A percentile compares a stretch with the other conserved stretches of the same genome.
Conservation (phyloP, 1,140 invertebrate species). For the Trachymyrmex cornetzi region DNA sequence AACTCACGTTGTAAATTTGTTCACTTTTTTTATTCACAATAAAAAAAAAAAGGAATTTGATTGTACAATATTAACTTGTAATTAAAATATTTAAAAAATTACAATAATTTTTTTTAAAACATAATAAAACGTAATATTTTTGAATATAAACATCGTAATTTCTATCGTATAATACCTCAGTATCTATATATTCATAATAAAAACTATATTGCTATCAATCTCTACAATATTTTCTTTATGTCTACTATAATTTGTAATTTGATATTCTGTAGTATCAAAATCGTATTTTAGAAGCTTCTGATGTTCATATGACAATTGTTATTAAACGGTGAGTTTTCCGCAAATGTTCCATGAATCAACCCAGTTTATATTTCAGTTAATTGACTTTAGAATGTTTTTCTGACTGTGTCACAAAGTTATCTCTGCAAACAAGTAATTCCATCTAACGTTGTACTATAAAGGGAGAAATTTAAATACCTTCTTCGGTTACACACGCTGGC, state of each 20-base stretch:
- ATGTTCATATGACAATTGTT: conserved; percentile 4
- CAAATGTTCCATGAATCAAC: not conserved
- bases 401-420: conserved; percentile 2
- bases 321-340: not conserved
- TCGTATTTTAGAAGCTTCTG: not conserved
- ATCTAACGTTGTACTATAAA: conserved; percentile 40
- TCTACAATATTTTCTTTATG: too few relatives aligned
- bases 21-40: not conserved
- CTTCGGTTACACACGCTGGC: conserved; percentile 51
- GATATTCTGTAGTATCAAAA: not conserved
- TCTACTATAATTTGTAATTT: not conserved
- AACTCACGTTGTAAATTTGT: not conserved
- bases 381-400: not conserved
- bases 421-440: conserved; percentile 19
- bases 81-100: not conserved
- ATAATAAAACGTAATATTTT: not conserved
- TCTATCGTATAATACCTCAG: not conserved
- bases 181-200: not conserved
- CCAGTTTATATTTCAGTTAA: conserved; percentile 21
- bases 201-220: not conserved
- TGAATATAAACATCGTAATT: not conserved
- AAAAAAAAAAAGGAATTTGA: not conserved
- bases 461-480: conserved; percentile 48
- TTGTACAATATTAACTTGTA: not conserved
- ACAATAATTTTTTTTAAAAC: not conserved